These are phyloP conservation scores for Cerastoderma edule DNA, from an alignment of 2,888 invertebrate species.

Conservation along the genomic window DNA sequence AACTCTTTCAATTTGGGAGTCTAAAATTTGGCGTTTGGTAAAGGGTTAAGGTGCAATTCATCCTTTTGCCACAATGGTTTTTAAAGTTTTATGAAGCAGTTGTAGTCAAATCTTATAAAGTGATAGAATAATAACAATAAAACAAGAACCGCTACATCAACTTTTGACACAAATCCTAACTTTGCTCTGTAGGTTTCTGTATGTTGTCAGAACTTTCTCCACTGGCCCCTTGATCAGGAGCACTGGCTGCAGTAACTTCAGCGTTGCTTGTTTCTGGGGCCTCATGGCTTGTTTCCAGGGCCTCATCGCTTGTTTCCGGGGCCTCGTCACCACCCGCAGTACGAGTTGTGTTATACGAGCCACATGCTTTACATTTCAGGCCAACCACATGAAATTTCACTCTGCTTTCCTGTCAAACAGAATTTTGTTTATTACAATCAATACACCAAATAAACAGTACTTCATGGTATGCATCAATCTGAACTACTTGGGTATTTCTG, in stretches of 20 bases:
- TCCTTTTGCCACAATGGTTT: constrained; percentile 1
- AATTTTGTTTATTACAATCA: too few relatives aligned
- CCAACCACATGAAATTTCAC: constrained; percentile 95
- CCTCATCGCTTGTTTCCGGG: neutral
- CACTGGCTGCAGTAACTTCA: neutral
- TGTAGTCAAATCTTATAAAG: neutral
- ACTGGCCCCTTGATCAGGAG: constrained; percentile 1
- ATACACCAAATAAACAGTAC: neutral
- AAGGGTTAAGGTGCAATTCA: too few relatives aligned
- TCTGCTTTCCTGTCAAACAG: constrained; percentile 88
- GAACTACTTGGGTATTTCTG: neutral
- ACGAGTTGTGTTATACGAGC: constrained; percentile 90
- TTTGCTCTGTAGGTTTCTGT: neutral
- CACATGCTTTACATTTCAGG: constrained; percentile 92
- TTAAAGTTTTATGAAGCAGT: neutral
- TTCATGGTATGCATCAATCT: neutral
- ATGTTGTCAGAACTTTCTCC: neutral
- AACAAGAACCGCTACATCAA: too few relatives aligned
- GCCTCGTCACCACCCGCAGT: constrained; percentile 43
- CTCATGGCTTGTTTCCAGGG: neutral
- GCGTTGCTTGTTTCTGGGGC: neutral
- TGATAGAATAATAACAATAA: neutral
- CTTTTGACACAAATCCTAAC: neutral
- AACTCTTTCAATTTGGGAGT: too few relatives aligned
- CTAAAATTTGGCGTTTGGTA: too few relatives aligned